Base-by-base conservation (phyloP, 2,113 vertebrate species). In the Serinus canaria region DNA sequence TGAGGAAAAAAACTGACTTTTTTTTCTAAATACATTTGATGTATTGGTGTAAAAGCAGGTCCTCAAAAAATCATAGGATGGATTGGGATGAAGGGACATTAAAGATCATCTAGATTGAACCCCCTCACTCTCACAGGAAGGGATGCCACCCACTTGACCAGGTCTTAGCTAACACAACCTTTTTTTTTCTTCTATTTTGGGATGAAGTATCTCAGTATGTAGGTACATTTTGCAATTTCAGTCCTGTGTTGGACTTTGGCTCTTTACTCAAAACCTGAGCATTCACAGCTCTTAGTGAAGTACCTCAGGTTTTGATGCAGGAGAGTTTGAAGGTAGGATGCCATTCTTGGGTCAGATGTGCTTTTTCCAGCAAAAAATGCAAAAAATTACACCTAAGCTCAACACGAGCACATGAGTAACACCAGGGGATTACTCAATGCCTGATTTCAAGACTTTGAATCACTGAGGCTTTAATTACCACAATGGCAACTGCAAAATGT, bases 391-490 rank as follows among this genome's bases (percentile, higher is more conserved):
- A 91, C 90, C 83, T 85, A 66, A 83, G 46, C 58, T 94, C 60
- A 92, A 90, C 64, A 78, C 37, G 22, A 92, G 72, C 64, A 56
- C 79, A 93, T 95, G 76, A 96, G 68, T 94, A 96, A 93, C 83
- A 80, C 68, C 41, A 47, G 66, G 86, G 66, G 77, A 92, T 96
- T 93, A 92, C 64, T 96, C 79, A 83, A 60, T 46, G 60, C 86
- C 88, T 86, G 88, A 96, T 92, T 96, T 95, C 92, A 80, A 75
- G 88, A 78, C 76, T 87, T 87, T 94, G 93, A 94, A 86, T 96
- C 94, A 96, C 75, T 64, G 43, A 60, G 92, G 41, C 44, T 67
- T 84, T 80, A 77, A 50, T 81, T 78, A 72, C 79, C 88, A 76
- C 80, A 86, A 33, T 9, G 46, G 79, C 73, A 78, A 60, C 66